phyloP scores from a whole-genome alignment of 1,140 invertebrate species.

The Eriocheir sinensis region DNA sequence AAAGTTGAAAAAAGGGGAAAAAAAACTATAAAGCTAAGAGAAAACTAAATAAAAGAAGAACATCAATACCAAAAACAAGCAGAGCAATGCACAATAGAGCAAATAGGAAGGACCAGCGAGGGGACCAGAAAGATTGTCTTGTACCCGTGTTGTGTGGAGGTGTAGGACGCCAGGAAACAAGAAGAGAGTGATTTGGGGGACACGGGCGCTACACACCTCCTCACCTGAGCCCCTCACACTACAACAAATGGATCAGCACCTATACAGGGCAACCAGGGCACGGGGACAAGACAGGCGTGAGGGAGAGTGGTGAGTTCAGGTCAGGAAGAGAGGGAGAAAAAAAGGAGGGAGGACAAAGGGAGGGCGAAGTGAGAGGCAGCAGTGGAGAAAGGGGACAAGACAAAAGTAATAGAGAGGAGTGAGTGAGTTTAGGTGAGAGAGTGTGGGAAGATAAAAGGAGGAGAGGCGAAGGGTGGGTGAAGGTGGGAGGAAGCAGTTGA shows the following conservation, averaged over 20 bases:
- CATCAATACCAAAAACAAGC: background rate
- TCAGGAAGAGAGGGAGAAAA: background rate
- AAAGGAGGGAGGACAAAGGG: too few relatives aligned
- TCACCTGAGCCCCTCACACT: too few relatives aligned
- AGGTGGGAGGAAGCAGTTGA: too few relatives aligned
- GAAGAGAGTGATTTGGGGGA: background rate
- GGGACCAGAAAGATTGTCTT: background rate
- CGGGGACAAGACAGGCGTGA: background rate
- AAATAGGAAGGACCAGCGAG: background rate
- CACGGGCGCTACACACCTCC: background rate
- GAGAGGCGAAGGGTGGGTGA: background rate
- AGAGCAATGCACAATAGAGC: background rate
- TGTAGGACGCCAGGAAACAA: background rate
- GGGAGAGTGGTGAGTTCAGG: too few relatives aligned
- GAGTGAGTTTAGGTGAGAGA: background rate
- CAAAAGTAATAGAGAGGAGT: background rate
- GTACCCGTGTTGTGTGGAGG: background rate
- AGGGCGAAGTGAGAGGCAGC: too few relatives aligned
- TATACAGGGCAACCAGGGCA: background rate
- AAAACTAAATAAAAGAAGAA: background rate
- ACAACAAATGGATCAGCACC: too few relatives aligned
- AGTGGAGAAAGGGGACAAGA: background rate
- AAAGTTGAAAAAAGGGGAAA: background rate
- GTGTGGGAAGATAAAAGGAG: background rate
- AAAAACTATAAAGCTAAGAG: too few relatives aligned